These are phyloP conservation scores for Eidolon dupreanum DNA, from an alignment of 2,797 vertebrate genomes.

Conservation along the genomic window DNA sequence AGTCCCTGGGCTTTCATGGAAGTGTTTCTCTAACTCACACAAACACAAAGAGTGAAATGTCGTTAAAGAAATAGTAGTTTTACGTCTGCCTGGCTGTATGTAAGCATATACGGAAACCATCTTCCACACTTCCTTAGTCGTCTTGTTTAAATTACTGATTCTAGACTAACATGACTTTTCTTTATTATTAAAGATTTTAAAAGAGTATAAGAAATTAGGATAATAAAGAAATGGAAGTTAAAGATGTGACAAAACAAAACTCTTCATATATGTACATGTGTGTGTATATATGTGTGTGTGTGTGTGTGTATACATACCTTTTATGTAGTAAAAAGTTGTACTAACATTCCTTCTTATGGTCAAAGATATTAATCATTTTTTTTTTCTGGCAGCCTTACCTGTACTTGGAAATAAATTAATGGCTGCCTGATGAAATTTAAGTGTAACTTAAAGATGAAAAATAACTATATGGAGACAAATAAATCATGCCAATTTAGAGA, in stretches of 20 bases:
- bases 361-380: neutral
- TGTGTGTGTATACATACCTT: neutral
- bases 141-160: neutral
- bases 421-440: neutral
- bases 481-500: neutral
- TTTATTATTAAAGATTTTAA: neutral
- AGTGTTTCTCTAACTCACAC: neutral
- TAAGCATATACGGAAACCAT: neutral
- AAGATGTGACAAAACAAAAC: neutral
- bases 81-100: accelerated
- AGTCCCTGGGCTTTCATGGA: neutral
- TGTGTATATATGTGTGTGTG: neutral
- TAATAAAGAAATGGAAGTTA: neutral
- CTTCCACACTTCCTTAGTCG: neutral
- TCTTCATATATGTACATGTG: neutral
- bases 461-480: neutral
- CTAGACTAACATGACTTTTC: neutral
- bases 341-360: neutral
- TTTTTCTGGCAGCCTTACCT: neutral
- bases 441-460: neutral
- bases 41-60: neutral
- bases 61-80: neutral
- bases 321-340: neutral
- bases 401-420: neutral
- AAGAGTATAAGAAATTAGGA: neutral